Evolutionary conservation across 2,797 vertebrate species (phyloP).

Genomic region (Spinibarbus caldwelli): DNA sequence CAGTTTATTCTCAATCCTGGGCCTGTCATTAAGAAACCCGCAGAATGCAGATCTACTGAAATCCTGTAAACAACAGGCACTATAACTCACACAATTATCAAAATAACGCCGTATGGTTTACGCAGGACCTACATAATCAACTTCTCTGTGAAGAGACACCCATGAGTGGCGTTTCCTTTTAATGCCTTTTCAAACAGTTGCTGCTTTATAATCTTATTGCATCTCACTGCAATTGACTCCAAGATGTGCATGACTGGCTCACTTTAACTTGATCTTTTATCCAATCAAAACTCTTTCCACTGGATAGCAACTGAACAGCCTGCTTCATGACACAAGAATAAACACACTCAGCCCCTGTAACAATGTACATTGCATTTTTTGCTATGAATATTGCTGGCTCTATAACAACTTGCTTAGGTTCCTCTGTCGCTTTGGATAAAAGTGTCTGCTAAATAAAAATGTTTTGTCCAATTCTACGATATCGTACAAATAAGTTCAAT

Average conservation of each 20-base stretch:
- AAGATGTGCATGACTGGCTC: slow-evolving; percentile 7
- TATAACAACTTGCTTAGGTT: background rate
- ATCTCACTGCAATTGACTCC: background rate
- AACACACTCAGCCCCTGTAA: background rate
- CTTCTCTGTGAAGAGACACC: background rate
- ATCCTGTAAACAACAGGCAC: slow-evolving; percentile 45
- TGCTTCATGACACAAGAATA: slow-evolving; percentile 17
- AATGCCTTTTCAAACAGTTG: slow-evolving; percentile 3
- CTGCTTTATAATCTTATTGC: slow-evolving; percentile 24
- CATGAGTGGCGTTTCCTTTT: no score
- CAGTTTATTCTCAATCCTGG: slow-evolving; percentile 52
- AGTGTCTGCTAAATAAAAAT: background rate
- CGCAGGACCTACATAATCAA: background rate
- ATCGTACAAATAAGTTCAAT: background rate
- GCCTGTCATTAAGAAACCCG: slow-evolving; percentile 60
- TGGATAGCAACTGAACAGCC: background rate
- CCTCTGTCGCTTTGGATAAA: background rate
- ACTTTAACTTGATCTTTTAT: slow-evolving; percentile 17
- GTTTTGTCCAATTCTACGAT: background rate
- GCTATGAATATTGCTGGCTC: background rate
- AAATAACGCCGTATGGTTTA: slow-evolving; percentile 26
- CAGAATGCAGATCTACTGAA: slow-evolving; percentile 39
- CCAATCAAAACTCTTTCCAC: slow-evolving; percentile 9
- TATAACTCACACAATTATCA: slow-evolving; percentile 19
- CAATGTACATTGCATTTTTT: background rate